Evolutionary conservation across 35 echinoderm and acorn worm genomes (phyloP).

Genomic region (Apostichopus parvimensis): DNA sequence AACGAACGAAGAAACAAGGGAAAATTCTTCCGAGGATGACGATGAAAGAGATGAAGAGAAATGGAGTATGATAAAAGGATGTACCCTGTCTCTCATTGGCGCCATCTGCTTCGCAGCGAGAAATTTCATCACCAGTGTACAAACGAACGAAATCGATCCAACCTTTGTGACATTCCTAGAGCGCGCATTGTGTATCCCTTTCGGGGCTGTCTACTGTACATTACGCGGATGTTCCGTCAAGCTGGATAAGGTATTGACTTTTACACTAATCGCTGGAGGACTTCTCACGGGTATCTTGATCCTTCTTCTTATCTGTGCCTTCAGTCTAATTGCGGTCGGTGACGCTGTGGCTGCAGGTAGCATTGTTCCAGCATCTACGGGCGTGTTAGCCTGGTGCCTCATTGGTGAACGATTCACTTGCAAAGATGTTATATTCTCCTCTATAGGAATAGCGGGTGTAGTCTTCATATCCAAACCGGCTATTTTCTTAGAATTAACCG

Average conservation of each 20-base stretch:
- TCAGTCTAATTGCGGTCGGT: not conserved
- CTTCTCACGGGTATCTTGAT: not conserved
- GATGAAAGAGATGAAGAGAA: not conserved
- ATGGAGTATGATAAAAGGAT: not conserved
- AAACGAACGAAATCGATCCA: not conserved
- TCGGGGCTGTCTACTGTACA: not conserved
- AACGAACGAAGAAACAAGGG: not conserved
- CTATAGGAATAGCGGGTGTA: not conserved
- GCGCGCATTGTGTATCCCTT: not conserved
- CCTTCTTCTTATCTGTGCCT: not conserved
- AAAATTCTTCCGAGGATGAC: not conserved
- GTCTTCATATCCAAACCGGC: not conserved
- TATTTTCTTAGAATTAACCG: not conserved
- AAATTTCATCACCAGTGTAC: not conserved
- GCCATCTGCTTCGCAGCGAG: not conserved
- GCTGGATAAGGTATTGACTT: not conserved
- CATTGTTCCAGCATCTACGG: not conserved
- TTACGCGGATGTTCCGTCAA: not conserved
- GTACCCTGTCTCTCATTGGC: not conserved
- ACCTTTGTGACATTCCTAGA: not conserved
- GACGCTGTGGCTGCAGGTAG: not conserved
- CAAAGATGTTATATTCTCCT: not conserved
- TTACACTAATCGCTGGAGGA: not conserved
- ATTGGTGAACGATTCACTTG: not conserved
- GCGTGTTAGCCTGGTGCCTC: not conserved